phyloP scores from a whole-genome alignment of 2,113 vertebrate species.

The Corynorhinus townsendii region DNA sequence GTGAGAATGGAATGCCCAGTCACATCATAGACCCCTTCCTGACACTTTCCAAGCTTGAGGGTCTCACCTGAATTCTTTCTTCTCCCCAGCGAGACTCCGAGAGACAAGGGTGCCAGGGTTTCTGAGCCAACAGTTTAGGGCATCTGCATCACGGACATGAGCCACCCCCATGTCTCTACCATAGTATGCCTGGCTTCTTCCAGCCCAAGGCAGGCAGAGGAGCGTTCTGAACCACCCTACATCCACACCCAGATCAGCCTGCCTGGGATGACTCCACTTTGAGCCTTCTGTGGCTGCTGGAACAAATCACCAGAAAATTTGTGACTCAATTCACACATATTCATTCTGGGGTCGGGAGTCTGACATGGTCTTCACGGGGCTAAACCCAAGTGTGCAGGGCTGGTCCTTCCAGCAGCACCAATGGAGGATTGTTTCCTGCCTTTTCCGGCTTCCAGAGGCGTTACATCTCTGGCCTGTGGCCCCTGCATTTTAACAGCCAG shows the following conservation, averaged over 20 bases:
- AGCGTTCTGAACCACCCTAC: neutral
- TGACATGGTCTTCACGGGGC: neutral
- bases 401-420: too few relatives aligned
- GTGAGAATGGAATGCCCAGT: neutral
- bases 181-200: neutral
- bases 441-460: neutral
- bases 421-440: rapidly evolving
- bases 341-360: too few relatives aligned
- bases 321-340: neutral
- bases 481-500: neutral
- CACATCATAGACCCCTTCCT: neutral
- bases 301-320: neutral
- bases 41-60: too few relatives aligned
- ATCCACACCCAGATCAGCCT: rapidly evolving
- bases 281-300: too few relatives aligned
- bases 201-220: neutral
- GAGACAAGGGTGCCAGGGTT: neutral
- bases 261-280: neutral
- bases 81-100: neutral
- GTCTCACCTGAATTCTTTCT: neutral
- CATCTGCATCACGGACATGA: neutral
- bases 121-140: too few relatives aligned
- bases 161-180: neutral
- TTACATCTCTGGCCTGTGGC: rapidly evolving
- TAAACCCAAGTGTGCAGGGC: neutral